Evolutionary conservation across 1,140 invertebrate genomes (phyloP), one percentile per base, ranked within the genome.

Genomic region (Phortica variegata): DNA sequence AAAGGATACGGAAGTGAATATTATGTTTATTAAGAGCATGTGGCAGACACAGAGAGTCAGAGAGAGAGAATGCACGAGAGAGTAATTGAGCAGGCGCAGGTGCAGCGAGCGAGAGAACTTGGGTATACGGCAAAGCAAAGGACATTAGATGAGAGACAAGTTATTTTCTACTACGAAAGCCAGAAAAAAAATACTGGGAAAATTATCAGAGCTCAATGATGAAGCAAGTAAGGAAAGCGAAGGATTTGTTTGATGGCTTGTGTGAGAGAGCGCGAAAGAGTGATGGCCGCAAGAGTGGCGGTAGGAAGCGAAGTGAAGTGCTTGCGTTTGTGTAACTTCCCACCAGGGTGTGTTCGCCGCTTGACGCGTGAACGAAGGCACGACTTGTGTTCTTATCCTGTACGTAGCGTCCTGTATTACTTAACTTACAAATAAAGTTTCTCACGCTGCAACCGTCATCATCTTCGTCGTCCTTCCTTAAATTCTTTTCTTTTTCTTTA

Each of bases 341-440:
- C 63, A 66, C 57, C 63, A 63, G 63, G 63, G 63, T 66, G 63
- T 66, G 63, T 66, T 68, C 60, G 61, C 68, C 63, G 62, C 63
- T 60, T 55, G 63, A 60, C 52, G 54, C 59, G n/a, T n/a, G n/a
- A n/a, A n/a, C n/a, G n/a, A n/a, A n/a, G n/a, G n/a, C n/a, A n/a
- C n/a, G n/a, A n/a, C n/a, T n/a, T n/a, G n/a, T n/a, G n/a, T n/a
- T n/a, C n/a, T n/a, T n/a, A n/a, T n/a, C n/a, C n/a, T n/a, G n/a
- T n/a, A n/a, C n/a, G 61, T 60, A 61, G 59, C 60, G 52, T 66
- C 63, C 62, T 66, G 63, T n/a, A n/a, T n/a, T n/a, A n/a, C n/a
- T n/a, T n/a, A n/a, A n/a, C n/a, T n/a, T n/a, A n/a, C 62, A 66
- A 66, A 54, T 68, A 66, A 66, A 66, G 68, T 49, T 66, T 66